These are phyloP conservation scores for Drosophila seguyi DNA, from an alignment of 1,140 invertebrate genomes.

Conservation along the genomic window DNA sequence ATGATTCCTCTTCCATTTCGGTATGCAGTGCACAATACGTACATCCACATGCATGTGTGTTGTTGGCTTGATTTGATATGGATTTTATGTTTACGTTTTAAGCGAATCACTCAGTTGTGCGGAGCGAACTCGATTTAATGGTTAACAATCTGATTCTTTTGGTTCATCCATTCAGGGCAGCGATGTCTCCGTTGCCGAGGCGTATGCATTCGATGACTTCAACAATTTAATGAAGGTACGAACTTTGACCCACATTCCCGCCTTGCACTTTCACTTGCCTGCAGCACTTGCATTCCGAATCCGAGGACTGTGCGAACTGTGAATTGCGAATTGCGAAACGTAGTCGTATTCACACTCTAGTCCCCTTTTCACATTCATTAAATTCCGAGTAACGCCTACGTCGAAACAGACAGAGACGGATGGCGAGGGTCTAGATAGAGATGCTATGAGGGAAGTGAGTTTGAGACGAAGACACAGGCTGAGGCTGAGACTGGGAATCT, in stretches of 20 bases:
- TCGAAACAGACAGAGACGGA: not conserved
- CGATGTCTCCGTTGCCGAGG: constrained; percentile 81
- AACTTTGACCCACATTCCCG: constrained; percentile 67
- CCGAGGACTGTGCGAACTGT: not conserved
- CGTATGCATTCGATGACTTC: constrained; percentile 84
- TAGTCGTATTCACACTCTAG: constrained; percentile 52
- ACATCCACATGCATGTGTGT: constrained; percentile 14
- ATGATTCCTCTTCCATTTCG: constrained; percentile 13
- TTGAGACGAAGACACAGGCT: not conserved
- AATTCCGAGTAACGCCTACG: constrained; percentile 56
- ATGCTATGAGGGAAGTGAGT: not conserved
- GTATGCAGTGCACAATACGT: constrained; percentile 27
- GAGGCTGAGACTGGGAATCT: constrained; percentile 12
- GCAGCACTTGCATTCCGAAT: constrained; percentile 36
- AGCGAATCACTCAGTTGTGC: constrained; percentile 33
- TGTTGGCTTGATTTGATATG: constrained; percentile 33
- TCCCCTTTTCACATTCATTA: constrained; percentile 63
- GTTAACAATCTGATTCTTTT: constrained; percentile 41
- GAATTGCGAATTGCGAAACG: constrained; percentile 26
- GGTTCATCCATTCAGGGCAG: constrained; percentile 64
- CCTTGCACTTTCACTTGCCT: not conserved
- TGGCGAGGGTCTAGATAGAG: not conserved
- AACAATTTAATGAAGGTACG: constrained; percentile 85
- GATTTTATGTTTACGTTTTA: constrained; percentile 41
- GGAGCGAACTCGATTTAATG: constrained; percentile 39